These are phyloP conservation scores for Hyperoplus lanceolatus DNA, from an alignment of 2,797 vertebrate genomes.

Conservation along the genomic window DNA sequence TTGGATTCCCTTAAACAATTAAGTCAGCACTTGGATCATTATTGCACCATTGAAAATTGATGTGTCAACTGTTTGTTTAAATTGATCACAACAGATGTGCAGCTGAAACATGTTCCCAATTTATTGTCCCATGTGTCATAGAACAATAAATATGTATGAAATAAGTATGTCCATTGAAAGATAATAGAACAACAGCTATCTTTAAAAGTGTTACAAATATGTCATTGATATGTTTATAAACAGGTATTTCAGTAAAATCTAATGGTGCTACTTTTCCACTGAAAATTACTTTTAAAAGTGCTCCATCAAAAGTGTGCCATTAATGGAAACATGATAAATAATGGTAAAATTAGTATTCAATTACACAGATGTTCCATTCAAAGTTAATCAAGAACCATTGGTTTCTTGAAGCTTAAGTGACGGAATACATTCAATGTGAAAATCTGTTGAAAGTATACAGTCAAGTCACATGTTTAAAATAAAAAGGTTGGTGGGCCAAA, in stretches of 20 bases:
- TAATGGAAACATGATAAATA: conserved; percentile 6
- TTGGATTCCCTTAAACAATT: conserved; percentile 22
- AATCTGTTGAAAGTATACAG: background rate
- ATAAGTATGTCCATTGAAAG: background rate
- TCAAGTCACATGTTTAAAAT: conserved; percentile 8
- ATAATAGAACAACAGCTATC: background rate
- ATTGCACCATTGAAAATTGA: conserved; percentile 13
- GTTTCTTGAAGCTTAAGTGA: background rate
- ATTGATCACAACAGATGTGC: background rate
- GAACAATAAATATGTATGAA: background rate
- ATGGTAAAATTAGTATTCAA: conserved; percentile 3
- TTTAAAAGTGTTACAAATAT: conserved; percentile 4
- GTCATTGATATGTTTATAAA: background rate
- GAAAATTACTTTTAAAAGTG: background rate
- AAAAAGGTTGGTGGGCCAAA: conserved; percentile 8
- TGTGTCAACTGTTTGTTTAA: background rate
- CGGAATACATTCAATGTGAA: background rate
- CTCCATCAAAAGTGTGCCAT: background rate
- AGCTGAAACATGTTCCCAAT: background rate
- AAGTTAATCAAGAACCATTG: background rate
- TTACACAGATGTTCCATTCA: conserved; percentile 9
- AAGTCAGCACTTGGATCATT: conserved; percentile 1
- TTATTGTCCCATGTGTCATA: background rate
- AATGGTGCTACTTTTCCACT: background rate
- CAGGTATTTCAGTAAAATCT: background rate